Evolutionary conservation across 2,113 vertebrate genomes (phyloP).

Genomic region (Prunella himalayana): DNA sequence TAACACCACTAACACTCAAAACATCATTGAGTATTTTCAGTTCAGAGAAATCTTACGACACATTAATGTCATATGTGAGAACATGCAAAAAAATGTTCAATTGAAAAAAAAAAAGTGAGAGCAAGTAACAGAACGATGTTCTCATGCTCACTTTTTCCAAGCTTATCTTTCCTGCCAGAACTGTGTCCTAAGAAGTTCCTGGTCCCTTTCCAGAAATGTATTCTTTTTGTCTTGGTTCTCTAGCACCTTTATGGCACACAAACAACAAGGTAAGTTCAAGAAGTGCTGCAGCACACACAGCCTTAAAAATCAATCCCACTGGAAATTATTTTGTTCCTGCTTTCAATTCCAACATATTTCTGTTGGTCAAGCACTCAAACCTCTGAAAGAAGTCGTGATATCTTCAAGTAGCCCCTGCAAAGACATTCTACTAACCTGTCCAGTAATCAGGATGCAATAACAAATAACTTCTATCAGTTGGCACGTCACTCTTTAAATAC

Average conservation of each 20-base stretch:
- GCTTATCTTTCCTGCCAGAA: slow-evolving; percentile 2
- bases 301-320: background rate
- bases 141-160: background rate
- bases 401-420: background rate
- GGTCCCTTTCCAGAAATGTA: background rate
- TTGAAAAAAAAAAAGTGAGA: background rate
- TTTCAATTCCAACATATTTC: background rate
- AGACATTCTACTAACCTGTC: background rate
- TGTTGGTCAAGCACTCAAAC: background rate
- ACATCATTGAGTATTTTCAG: background rate
- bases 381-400: background rate
- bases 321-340: background rate
- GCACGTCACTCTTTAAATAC: background rate
- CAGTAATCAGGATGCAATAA: background rate
- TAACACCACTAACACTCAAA: background rate
- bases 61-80: background rate
- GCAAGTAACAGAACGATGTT: background rate
- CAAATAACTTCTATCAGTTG: background rate
- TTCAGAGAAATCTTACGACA: background rate
- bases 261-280: background rate
- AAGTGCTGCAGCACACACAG: background rate
- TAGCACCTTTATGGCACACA: background rate
- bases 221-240: slow-evolving; percentile 4
- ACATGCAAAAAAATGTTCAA: background rate
- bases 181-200: background rate